phyloP scores from a whole-genome alignment of 2,797 vertebrate species.

The Jordanella pulchra region DNA sequence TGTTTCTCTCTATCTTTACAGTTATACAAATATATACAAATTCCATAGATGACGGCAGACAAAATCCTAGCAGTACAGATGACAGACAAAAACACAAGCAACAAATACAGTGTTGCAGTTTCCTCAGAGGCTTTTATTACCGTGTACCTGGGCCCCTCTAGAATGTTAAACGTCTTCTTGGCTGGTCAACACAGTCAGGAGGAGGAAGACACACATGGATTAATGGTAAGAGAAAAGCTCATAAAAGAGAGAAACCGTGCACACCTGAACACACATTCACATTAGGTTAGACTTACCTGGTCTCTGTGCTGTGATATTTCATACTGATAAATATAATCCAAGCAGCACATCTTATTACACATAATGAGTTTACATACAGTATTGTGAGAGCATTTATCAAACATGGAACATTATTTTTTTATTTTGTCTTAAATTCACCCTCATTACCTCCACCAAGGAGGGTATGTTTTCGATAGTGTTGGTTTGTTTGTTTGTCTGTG shows the following conservation, averaged over 20 bases:
- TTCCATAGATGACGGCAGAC: conserved; percentile 22
- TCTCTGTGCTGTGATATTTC: conserved; percentile 32
- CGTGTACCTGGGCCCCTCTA: conserved; percentile 50
- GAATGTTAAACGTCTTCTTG: conserved; percentile 62
- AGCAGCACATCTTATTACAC: conserved; percentile 32
- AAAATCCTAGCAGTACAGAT: conserved; percentile 27
- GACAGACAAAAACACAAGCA: conserved; percentile 11
- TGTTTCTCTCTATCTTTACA: conserved; percentile 39
- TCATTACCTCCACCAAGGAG: too few species aligned
- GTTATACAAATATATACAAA: conserved; percentile 35
- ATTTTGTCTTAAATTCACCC: conserved; percentile 46
- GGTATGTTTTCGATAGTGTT: too few species aligned
- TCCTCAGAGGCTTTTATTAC: conserved; percentile 57
- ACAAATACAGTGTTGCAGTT: conserved; percentile 3
- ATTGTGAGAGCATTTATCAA: conserved; percentile 46
- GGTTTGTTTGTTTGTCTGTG: too few species aligned
- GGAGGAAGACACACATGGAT: conserved; percentile 12
- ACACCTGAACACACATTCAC: conserved; percentile 22
- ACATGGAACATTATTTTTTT: conserved; percentile 36
- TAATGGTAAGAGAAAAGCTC: conserved; percentile 17
- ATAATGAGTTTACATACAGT: conserved; percentile 47
- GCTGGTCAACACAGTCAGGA: conserved; percentile 51
- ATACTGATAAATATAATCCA: conserved; percentile 28
- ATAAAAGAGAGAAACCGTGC: conserved; percentile 35
- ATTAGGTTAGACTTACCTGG: conserved; percentile 17